Evolutionary conservation across 2,113 vertebrate species (phyloP), one percentile per base, ranked within the genome.

Genomic region (Cygnus buccinator): DNA sequence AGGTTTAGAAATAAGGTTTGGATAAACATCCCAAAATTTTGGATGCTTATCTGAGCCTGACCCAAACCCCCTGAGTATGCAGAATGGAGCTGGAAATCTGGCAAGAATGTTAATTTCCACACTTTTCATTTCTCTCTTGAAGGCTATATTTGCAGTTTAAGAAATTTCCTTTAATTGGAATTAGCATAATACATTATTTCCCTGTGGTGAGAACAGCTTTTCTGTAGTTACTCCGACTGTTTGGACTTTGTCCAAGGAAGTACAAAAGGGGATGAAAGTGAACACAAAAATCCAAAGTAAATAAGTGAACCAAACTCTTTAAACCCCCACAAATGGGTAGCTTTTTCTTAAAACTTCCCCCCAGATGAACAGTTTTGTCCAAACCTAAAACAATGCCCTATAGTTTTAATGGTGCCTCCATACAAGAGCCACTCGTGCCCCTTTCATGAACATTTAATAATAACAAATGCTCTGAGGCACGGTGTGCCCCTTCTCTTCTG

Each of bases 151-250:
- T 96, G 93, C 94, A 93, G 93, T 96, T 97, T 95, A 85, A 94
- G 94, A 96, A 96, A 96, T 94, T 94, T 96, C 84, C 94, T 94
- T 94, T 97, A 95, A 95, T 95, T 96, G 89, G 95, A 96, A 97
- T 97, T 97, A 97, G 91, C 96, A 97, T 96, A 97, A 97, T 97
- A 96, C 91, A 94, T 96, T 97, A 95, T 97, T 97, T 97, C 96
- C 96, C 96, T 80, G 87, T 74, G 93, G 96, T 94, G 91, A 95
- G 93, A 96, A 91, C 96, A 95, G 94, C 87, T 93, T 97, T 95
- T 94, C 96, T 95, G 93, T 85, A 96, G 91, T 94, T 96, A 78
- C 67, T 93, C 28, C 79, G 89, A 82, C 91, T 87, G 74, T 59
- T 92, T 94, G 96, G 94, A 94, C 79, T 91, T 89, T 65, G 52